These are phyloP conservation scores for Dendrocincla fuliginosa DNA, from an alignment of 2,797 vertebrate species.

Conservation along the genomic window DNA sequence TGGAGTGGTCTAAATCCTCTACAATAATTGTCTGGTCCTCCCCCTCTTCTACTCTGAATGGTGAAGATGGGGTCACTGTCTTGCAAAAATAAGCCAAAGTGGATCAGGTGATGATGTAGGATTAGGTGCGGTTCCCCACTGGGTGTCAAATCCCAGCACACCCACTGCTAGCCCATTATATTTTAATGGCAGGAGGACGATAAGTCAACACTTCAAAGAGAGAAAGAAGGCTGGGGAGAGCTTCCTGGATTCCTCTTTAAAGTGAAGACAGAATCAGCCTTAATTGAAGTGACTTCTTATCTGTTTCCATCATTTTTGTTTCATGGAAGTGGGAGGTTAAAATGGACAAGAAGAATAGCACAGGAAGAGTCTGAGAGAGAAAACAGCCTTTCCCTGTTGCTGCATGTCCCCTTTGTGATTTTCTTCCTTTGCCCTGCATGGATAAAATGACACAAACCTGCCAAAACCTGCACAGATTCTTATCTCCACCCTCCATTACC, in stretches of 20 bases:
- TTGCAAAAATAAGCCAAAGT: constrained; percentile 4
- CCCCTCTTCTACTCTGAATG: constrained; percentile 3
- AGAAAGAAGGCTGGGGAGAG: neutral
- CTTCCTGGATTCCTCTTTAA: constrained; percentile 35
- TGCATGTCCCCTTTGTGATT: constrained; percentile 7
- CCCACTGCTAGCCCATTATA: constrained; percentile 63
- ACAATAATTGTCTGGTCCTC: neutral
- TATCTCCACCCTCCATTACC: neutral
- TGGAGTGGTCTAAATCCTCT: neutral
- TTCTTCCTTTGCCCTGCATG: neutral
- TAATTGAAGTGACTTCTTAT: constrained; percentile 63
- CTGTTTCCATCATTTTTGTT: constrained; percentile 41
- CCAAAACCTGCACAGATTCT: constrained; percentile 31
- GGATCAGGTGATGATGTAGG: constrained; percentile 31
- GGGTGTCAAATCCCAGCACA: constrained; percentile 66
- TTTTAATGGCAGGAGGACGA: constrained; percentile 64
- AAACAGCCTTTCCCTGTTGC: constrained; percentile 11
- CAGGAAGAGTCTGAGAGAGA: constrained; percentile 20
- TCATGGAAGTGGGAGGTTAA: constrained; percentile 38
- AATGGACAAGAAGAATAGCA: constrained; percentile 47
- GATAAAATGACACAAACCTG: constrained; percentile 44
- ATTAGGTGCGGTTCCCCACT: constrained; percentile 52
- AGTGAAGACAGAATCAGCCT: constrained; percentile 14
- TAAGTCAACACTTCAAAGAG: constrained; percentile 54
- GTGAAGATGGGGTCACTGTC: neutral